These are phyloP conservation scores for Caenorhabditis inopinata DNA, from an alignment of 1,140 invertebrate species.

Conservation along the genomic window DNA sequence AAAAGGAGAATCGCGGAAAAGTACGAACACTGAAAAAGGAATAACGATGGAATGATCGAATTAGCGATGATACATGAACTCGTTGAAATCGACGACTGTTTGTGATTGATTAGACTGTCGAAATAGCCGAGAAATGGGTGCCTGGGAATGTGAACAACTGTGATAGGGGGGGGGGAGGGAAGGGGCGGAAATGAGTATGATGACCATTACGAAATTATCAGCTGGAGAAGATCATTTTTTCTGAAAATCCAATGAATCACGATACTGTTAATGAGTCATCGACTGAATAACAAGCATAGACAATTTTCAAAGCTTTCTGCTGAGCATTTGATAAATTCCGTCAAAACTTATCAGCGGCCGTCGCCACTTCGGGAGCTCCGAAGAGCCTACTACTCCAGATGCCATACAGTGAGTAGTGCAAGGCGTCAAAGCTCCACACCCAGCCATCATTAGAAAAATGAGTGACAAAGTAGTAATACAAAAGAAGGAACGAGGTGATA, in stretches of 20 bases:
- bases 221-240: neutral
- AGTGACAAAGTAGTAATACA: neutral
- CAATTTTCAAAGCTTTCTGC: no score
- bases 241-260: no score
- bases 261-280: no score
- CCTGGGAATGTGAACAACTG: neutral
- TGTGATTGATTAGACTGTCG: conserved; percentile 17
- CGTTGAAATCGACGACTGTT: neutral
- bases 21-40: neutral
- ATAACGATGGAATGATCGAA: neutral
- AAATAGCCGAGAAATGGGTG: conserved; percentile 1
- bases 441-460: neutral
- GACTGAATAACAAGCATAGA: no score
- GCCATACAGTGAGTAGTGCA: no score
- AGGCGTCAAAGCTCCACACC: neutral
- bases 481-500: neutral
- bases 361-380: no score
- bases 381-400: no score
- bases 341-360: no score
- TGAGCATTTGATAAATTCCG: no score
- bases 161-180: no score
- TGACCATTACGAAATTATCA: neutral
- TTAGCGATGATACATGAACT: conserved; percentile 2
- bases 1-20: neutral
- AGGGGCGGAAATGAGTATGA: neutral